Evolutionary conservation across 1,140 invertebrate species (phyloP).

Genomic region (Cryptotermes secundus): DNA sequence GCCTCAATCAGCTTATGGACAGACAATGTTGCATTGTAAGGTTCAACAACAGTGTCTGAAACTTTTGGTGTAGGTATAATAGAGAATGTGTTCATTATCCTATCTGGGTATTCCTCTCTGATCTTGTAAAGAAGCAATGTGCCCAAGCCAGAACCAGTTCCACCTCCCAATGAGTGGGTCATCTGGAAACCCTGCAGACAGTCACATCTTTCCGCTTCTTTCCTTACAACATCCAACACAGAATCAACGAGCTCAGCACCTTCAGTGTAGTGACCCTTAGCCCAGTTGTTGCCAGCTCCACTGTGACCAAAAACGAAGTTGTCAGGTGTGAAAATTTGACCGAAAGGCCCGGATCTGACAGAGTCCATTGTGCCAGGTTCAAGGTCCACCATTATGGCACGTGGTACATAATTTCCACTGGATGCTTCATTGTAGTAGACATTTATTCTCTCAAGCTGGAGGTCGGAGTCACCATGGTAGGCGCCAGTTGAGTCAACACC

Average conservation of each 20-base stretch:
- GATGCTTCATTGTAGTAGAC: slow-evolving; percentile 94
- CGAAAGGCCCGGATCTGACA: no score
- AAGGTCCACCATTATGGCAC: no score
- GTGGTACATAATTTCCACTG: no score
- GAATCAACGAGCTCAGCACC: slow-evolving; percentile 83
- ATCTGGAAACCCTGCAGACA: slow-evolving; percentile 70
- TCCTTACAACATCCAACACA: slow-evolving; percentile 77
- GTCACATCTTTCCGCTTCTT: slow-evolving; percentile 61
- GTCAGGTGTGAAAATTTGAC: no score
- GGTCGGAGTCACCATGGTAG: slow-evolving; percentile 81
- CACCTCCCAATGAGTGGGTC: no score
- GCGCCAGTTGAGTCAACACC: slow-evolving; percentile 85
- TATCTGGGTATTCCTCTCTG: slow-evolving; percentile 85
- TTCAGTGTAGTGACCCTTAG: no score
- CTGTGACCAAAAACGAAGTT: no score
- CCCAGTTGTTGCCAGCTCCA: no score
- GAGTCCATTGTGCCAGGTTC: no score
- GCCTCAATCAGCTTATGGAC: slow-evolving; percentile 88
- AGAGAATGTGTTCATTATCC: slow-evolving; percentile 91
- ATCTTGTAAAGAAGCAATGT: slow-evolving; percentile 84
- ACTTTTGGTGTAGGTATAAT: slow-evolving; percentile 82
- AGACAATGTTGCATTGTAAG: slow-evolving; percentile 85
- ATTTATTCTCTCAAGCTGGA: slow-evolving; percentile 87
- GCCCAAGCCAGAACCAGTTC: slow-evolving; percentile 87
- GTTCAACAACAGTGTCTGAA: slow-evolving; percentile 88